Base-by-base conservation (phyloP, 2,888 invertebrate genomes). In the Nomada ruficornis region DNA sequence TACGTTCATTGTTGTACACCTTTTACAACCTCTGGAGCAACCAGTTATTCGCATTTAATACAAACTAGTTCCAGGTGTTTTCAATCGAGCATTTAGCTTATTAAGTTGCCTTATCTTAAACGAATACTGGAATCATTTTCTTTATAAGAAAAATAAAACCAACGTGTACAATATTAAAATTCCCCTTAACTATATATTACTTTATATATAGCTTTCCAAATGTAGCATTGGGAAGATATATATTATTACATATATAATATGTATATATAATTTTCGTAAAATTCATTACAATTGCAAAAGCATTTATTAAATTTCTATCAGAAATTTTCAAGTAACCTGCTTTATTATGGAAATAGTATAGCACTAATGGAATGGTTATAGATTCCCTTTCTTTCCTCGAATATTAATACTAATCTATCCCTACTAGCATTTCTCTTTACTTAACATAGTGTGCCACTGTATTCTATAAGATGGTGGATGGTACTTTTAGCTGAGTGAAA, bases 401-500 rank as follows among this genome's bases (percentile, higher is more conserved):
- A 23, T 47, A 36, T 75, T 68, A 73, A 63, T 26, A 44, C 44
- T 62, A 74, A 59, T 71, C 42, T 71, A 77, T 36, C 20, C 52
- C 50, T 67, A 60, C 26, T 26, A 42, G 65, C 42, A 62, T 70
- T 47, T 23, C 63, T 68, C 60, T 70, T 55, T 36, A 55, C 57
- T 65, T 65, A 84, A 79, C n/a, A 72, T 79, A 72, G 70, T 44
- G 67, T 76, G 65, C 52, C 57, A 57, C 18, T 70, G 42, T 76
- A 52, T 59, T 42, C 82, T 82, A 80, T 60, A 82, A 86, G 84
- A 80, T 85, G 77, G 85, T 78, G 82, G 82, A 82, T 76, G 57
- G 62, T 74, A 67, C 36, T 7, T 50, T 69, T 60, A 44, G 23
- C 68, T 77, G 73, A 75, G 23, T 69, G 29, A 54, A 62, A 70